A percentile compares a stretch with the other conserved stretches of the same genome.
phyloP scores from a whole-genome alignment of 1,140 invertebrate genomes.

The Bombyx mandarina region DNA sequence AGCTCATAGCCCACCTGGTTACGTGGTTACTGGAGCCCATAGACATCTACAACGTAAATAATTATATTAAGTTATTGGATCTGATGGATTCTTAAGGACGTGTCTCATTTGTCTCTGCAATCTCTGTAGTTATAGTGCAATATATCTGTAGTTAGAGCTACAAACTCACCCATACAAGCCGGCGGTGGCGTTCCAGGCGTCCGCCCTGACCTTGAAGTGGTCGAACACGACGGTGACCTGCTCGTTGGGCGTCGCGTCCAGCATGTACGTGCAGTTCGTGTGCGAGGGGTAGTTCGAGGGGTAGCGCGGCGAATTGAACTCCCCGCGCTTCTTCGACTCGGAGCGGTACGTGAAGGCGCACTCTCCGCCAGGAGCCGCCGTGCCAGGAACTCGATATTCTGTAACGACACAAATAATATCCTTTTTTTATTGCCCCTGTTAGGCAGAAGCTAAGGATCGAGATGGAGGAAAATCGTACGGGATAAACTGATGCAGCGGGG shows the following conservation, averaged over 20 bases:
- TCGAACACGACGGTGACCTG: conserved; percentile 94
- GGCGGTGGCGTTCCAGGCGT: conserved; percentile 71
- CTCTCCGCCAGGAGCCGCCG: conserved; percentile 88
- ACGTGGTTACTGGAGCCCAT: too few relatives aligned
- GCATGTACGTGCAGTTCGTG: conserved; percentile 93
- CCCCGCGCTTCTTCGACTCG: conserved; percentile 86
- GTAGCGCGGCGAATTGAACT: conserved; percentile 96
- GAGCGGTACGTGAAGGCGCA: conserved; percentile 94
- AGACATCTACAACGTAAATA: too few relatives aligned
- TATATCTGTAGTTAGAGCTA: too few relatives aligned
- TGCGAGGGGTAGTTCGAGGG: conserved; percentile 95
- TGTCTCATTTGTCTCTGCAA: too few relatives aligned
- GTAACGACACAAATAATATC: conserved; percentile 8
- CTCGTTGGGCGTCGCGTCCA: conserved; percentile 87
- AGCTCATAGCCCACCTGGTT: too few relatives aligned
- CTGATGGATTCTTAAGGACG: too few relatives aligned
- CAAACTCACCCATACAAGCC: conserved; percentile 73
- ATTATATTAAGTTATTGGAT: too few relatives aligned
- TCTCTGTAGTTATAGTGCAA: too few relatives aligned
- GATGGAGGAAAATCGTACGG: too few relatives aligned
- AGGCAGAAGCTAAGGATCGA: too few relatives aligned
- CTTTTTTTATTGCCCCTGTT: not conserved
- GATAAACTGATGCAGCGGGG: too few relatives aligned
- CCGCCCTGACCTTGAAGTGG: conserved; percentile 86
- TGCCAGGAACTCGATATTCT: conserved; percentile 96